Conservation (phyloP, 2,797 vertebrate genomes). For the Choloepus didactylus region DNA sequence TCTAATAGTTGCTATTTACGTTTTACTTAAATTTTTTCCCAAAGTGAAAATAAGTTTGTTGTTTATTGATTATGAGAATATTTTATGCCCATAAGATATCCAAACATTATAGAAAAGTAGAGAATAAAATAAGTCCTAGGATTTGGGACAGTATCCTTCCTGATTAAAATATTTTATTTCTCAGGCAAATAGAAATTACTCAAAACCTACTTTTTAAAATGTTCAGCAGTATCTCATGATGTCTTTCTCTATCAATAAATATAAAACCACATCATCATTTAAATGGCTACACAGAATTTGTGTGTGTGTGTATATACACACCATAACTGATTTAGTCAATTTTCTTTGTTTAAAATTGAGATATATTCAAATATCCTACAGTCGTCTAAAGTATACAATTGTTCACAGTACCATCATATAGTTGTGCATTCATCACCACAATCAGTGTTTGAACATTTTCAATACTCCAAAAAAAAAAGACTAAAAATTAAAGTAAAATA, state of each 20-base stretch:
- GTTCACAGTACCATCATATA: too few relatives aligned
- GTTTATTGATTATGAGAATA: constrained; percentile 40
- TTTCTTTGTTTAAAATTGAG: not conserved
- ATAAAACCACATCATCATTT: constrained; percentile 54
- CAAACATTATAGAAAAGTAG: constrained; percentile 43
- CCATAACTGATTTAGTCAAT: constrained; percentile 40
- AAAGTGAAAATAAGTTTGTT: constrained; percentile 58
- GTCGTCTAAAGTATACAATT: too few relatives aligned
- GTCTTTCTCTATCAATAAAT: constrained; percentile 28
- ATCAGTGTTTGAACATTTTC: too few relatives aligned
- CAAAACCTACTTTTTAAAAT: not conserved
- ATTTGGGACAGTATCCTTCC: constrained; percentile 27
- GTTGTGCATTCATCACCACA: too few relatives aligned
- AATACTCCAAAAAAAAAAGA: too few relatives aligned
- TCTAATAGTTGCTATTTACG: constrained; percentile 3
- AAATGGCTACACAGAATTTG: constrained; percentile 2
- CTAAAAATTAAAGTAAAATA: too few relatives aligned
- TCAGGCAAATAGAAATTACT: constrained; percentile 30
- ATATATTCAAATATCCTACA: too few relatives aligned
- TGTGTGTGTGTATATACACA: not conserved
- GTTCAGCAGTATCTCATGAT: not conserved
- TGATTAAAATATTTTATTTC: constrained; percentile 43
- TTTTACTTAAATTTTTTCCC: not conserved
- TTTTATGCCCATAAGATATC: not conserved
- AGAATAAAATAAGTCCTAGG: constrained; percentile 15